phyloP scores from a whole-genome alignment of 2,797 vertebrate genomes.

The Echeneis naucrates region DNA sequence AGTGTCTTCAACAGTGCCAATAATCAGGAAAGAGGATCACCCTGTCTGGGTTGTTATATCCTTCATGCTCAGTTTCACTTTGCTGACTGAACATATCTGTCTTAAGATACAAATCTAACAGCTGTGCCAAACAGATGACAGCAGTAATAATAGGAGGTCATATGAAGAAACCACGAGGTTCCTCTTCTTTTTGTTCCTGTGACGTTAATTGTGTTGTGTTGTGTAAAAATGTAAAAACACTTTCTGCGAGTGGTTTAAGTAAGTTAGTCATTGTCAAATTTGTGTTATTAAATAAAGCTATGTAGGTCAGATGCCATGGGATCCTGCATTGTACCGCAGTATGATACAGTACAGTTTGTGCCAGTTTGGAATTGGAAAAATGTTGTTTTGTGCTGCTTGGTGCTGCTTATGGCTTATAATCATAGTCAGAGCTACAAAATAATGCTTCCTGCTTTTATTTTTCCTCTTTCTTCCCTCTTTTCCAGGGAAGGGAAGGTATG shows the following conservation, averaged over 20 bases:
- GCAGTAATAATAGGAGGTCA: background rate
- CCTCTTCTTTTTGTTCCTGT: background rate
- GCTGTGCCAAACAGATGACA: background rate
- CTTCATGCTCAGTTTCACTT: slow-evolving; percentile 1
- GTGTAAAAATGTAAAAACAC: background rate
- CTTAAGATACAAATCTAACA: slow-evolving; percentile 30
- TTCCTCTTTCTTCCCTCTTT: no score
- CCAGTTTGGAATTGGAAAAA: slow-evolving; percentile 29
- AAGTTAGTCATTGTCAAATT: slow-evolving; percentile 8
- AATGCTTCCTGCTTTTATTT: no score
- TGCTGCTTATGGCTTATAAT: slow-evolving; percentile 5
- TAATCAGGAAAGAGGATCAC: background rate
- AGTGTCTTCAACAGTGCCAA: no score
- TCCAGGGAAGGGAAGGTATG: slow-evolving; percentile 96
- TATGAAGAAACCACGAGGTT: background rate
- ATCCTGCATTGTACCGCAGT: slow-evolving; percentile 28
- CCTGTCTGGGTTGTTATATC: background rate
- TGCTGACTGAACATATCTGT: background rate
- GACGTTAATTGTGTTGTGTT: background rate
- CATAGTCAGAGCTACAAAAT: background rate
- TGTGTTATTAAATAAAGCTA: slow-evolving; percentile 27
- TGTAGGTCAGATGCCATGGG: slow-evolving; percentile 36
- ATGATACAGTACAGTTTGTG: slow-evolving; percentile 11
- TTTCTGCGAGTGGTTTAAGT: background rate
- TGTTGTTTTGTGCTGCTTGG: slow-evolving; percentile 4